Evolutionary conservation across 1,140 invertebrate genomes (phyloP), one percentile per base, ranked within the genome.

Genomic region (Drosophila santomea): DNA sequence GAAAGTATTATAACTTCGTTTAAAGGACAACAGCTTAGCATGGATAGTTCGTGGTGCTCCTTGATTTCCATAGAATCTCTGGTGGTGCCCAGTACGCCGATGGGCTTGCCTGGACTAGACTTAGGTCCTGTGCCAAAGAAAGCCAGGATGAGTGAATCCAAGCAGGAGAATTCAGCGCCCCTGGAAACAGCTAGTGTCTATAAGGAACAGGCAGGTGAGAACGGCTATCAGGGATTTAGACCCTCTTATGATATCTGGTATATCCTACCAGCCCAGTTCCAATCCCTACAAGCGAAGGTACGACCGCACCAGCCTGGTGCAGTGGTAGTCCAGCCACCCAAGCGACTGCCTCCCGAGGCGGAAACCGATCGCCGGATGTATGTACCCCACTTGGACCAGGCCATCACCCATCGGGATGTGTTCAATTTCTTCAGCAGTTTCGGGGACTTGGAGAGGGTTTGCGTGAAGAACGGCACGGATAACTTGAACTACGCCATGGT

Each of bases 401-500:
- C 3, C 25, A 32, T 51, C 0, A 51, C 48, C 8, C 48, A 32
- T 17, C 48, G 48, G n/a, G 48, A 51, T 35, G n/a, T 51, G 0
- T 51, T 35, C 10, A 35, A 11, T 4, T 51, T 32, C 10, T 51
- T 51, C 28, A 35, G 25, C 28, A 51, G 3, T 8, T 51, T 51
- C 8, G 48, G 48, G 7, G 28, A 51, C 11, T 28, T 51, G 48
- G 48, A 51, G 8, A 4, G n/a, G 8, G 48, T 51, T 10, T 15
- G 28, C 48, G 48, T 51, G n/a, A 51, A 2, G 28, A 35, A 35
- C 10, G 48, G 48, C 25, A 15, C n/a, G 7, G n/a, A 35, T 17
- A 51, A 17, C n/a, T 35, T 35, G 1, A 51, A 51, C 48, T 51
- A 51, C n/a, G 48, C 48, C 48, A 51, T 51, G 48, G 48, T 51